Evolutionary conservation across 2,113 vertebrate genomes (phyloP).

Genomic region (Gracilinanus agilis): DNA sequence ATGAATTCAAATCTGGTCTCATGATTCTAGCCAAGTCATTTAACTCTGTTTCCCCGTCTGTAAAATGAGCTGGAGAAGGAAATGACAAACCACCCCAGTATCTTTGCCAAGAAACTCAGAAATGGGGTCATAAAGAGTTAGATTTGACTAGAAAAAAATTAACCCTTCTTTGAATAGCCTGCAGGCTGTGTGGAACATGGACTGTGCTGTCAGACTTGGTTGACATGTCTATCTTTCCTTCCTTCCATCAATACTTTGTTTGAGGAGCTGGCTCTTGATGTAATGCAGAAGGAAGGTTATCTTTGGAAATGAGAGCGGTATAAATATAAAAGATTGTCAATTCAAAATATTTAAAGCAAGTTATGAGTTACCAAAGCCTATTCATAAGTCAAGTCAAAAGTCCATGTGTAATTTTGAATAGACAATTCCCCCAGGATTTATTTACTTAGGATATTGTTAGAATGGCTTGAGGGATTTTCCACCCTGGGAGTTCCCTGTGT

Average conservation of each 20-base stretch:
- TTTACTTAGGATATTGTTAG: not conserved
- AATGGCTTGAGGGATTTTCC: not conserved
- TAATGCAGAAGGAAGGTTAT: not conserved
- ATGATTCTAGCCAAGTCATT: too few species aligned
- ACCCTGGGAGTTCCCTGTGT: not conserved
- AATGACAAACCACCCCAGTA: too few species aligned
- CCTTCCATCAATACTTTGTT: not conserved
- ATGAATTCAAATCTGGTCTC: too few species aligned
- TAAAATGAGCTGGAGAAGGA: too few species aligned
- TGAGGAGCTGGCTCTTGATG: not conserved
- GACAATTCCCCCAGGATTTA: not conserved
- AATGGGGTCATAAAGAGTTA: too few species aligned
- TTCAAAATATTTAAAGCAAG: not conserved
- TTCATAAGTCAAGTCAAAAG: not conserved
- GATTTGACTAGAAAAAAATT: too few species aligned
- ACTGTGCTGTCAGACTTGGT: not conserved
- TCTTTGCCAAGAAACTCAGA: too few species aligned
- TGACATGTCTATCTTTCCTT: not conserved
- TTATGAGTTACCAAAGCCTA: not conserved
- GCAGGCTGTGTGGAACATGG: not conserved
- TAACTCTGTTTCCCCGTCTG: too few species aligned
- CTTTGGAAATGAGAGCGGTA: not conserved
- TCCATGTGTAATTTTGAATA: not conserved
- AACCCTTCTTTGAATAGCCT: not conserved
- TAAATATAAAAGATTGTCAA: not conserved